Conservation (phyloP, 2,888 invertebrate species). For the Stenolophus ochropezus region DNA sequence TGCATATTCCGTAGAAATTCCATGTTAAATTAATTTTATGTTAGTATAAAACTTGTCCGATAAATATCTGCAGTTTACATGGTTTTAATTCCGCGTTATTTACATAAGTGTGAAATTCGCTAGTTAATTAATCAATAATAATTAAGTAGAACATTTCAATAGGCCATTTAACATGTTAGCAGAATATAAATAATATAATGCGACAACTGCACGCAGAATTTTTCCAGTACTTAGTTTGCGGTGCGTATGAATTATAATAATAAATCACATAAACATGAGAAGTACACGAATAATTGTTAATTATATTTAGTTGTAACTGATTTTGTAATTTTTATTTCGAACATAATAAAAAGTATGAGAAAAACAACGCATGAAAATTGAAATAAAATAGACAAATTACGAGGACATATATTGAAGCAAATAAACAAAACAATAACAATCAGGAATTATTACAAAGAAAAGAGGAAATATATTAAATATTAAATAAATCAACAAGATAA, state of each 20-base stretch:
- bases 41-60: slow-evolving; percentile 27
- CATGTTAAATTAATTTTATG: slow-evolving; percentile 19
- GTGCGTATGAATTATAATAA: slow-evolving; percentile 11
- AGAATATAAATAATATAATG: slow-evolving; percentile 33
- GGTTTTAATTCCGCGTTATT: slow-evolving; percentile 41
- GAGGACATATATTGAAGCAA: no score
- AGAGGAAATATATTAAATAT: no score
- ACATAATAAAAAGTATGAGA: no score
- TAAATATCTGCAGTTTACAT: slow-evolving; percentile 35
- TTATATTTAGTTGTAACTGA: no score
- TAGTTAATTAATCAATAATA: slow-evolving; percentile 55
- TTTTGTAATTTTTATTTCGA: no score
- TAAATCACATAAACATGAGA: slow-evolving; percentile 5
- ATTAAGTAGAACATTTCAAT: slow-evolving; percentile 51
- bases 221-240: slow-evolving; percentile 19
- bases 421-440: no score
- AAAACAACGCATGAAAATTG: no score
- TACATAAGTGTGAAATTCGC: slow-evolving; percentile 48
- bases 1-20: slow-evolving; percentile 33
- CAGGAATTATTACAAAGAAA: no score
- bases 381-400: no score
- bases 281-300: background rate
- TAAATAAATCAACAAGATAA: no score
- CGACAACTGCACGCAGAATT: slow-evolving; percentile 19
- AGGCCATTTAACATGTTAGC: slow-evolving; percentile 36